Percentiles rank a stretch among this genome's conserved stretches.
Conservation (phyloP, 2,888 invertebrate species). For the Augochlorella aurata region DNA sequence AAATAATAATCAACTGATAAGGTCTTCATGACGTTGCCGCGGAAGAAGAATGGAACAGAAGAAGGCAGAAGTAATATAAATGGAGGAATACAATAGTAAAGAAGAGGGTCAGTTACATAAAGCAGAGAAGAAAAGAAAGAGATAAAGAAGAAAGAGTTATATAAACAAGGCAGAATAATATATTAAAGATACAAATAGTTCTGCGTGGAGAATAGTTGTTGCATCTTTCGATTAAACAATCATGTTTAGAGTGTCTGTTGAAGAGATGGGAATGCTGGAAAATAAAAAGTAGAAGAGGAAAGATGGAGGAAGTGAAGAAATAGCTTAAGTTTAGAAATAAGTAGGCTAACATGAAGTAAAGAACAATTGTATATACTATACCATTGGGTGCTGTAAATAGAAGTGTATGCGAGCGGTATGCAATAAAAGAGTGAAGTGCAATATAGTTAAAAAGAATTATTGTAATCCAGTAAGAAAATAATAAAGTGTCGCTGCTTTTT, state of each 20-base stretch:
- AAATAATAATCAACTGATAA: neutral
- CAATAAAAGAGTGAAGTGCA: neutral
- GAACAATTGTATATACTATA: neutral
- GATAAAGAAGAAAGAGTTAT: neutral
- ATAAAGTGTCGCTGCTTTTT: neutral
- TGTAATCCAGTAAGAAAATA: neutral
- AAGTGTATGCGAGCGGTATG: neutral
- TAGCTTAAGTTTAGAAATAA: neutral
- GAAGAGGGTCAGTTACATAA: neutral
- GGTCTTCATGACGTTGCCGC: neutral
- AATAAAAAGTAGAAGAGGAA: neutral
- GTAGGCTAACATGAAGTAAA: constrained; percentile 3
- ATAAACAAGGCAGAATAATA: neutral
- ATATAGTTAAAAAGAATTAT: neutral
- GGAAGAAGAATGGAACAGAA: neutral
- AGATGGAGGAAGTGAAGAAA: neutral
- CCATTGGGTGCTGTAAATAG: neutral
- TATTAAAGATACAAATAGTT: neutral
- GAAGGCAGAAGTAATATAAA: neutral
- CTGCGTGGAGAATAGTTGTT: neutral
- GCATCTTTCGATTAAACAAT: neutral
- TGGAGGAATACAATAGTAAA: neutral
- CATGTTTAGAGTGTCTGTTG: neutral
- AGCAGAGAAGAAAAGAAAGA: no score
- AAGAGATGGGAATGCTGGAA: neutral